phyloP scores from a whole-genome alignment of 2,797 vertebrate species.

The Rousettus madagascariensis region DNA sequence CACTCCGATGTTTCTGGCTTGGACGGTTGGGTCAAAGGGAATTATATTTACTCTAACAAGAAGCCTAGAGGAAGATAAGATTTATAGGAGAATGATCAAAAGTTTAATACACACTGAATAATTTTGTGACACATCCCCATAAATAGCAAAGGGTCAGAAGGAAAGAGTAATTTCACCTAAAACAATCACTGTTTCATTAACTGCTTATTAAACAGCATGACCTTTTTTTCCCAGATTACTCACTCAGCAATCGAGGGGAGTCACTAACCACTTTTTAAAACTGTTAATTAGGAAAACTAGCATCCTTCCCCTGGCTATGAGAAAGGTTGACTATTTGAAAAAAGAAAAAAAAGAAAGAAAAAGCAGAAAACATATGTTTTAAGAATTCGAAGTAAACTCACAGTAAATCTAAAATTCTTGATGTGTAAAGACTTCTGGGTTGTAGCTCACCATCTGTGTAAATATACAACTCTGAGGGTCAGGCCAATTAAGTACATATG shows the following conservation, averaged over 20 bases:
- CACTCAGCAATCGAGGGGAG: neutral
- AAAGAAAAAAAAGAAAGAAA: neutral
- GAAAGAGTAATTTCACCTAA: neutral
- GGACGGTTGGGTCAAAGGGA: neutral
- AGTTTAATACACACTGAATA: neutral
- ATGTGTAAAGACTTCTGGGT: neutral
- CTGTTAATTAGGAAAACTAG: neutral
- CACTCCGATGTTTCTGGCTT: neutral
- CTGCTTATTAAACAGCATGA: neutral
- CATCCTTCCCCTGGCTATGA: neutral
- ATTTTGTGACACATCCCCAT: neutral
- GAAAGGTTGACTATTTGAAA: neutral
- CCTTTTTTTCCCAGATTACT: neutral
- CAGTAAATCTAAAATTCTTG: neutral
- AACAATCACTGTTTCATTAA: neutral
- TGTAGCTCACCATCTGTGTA: neutral
- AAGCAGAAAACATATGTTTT: neutral
- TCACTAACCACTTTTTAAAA: neutral
- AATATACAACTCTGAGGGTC: neutral
- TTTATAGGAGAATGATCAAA: neutral
- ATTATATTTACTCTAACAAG: neutral
- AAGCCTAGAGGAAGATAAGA: neutral
- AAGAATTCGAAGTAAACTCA: constrained; percentile 23
- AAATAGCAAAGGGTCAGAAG: neutral
- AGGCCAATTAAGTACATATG: neutral